Conservation (phyloP, 2,113 vertebrate genomes). For the Bothrops jararaca region DNA sequence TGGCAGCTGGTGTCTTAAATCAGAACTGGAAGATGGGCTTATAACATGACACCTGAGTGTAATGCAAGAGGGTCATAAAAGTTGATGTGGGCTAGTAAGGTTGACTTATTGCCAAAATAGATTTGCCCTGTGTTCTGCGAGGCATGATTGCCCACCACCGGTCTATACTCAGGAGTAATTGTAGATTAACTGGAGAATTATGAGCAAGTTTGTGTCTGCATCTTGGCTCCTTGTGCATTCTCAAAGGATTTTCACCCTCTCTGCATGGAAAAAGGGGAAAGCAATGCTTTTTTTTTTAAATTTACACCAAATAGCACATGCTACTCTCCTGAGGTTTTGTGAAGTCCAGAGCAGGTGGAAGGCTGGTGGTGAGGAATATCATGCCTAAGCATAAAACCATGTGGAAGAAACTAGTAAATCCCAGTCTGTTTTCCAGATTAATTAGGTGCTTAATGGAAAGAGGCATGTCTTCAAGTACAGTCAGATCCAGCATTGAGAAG, state of each 20-base stretch:
- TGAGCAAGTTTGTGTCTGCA: neutral
- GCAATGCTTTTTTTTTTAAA: neutral
- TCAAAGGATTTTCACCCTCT: neutral
- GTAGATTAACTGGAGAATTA: neutral
- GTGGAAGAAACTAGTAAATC: neutral
- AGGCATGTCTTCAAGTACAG: neutral
- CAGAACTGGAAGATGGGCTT: neutral
- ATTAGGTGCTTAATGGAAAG: constrained; percentile 14
- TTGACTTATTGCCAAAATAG: neutral
- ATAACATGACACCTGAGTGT: neutral
- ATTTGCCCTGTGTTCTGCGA: neutral
- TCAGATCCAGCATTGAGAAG: neutral
- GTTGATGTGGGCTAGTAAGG: neutral
- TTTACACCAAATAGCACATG: neutral
- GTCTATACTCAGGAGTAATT: neutral
- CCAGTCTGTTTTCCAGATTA: neutral
- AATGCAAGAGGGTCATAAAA: neutral
- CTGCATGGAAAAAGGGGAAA: neutral
- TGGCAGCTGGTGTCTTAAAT: neutral
- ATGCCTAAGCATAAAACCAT: neutral
- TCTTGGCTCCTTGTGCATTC: neutral
- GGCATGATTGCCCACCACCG: neutral
- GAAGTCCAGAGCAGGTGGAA: neutral
- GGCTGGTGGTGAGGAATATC: neutral
- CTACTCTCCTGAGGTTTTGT: neutral